Percentiles rank a stretch among this genome's conserved stretches.
These are phyloP conservation scores for Gandaritis pyraliata DNA, from an alignment of 2,888 invertebrate species.

Conservation along the genomic window DNA sequence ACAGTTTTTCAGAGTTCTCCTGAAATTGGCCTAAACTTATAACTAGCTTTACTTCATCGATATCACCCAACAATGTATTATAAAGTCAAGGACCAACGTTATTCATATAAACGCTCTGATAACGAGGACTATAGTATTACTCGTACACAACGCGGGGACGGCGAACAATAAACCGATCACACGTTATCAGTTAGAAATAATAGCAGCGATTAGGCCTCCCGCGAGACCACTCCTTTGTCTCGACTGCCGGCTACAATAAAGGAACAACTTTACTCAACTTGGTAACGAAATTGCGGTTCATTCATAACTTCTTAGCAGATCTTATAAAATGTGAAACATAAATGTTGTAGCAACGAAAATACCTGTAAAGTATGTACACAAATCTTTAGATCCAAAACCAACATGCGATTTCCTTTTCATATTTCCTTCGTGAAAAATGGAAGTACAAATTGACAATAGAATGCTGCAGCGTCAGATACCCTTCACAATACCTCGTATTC, in stretches of 20 bases:
- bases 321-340: too few relatives aligned
- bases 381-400: neutral
- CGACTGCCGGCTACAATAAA: conserved; percentile 8
- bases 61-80: too few relatives aligned
- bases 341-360: too few relatives aligned
- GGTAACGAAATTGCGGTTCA: conserved; percentile 10
- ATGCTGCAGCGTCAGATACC: conserved; percentile 24
- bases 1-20: too few relatives aligned
- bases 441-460: conserved; percentile 27
- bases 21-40: too few relatives aligned
- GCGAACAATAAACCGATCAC: conserved; percentile 19
- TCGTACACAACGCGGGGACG: neutral
- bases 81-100: too few relatives aligned
- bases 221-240: conserved; percentile 13
- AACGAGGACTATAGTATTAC: neutral
- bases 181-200: conserved; percentile 22
- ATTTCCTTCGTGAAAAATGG: conserved; percentile 22
- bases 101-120: too few relatives aligned
- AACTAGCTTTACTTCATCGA: too few relatives aligned
- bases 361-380: too few relatives aligned
- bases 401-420: conserved; percentile 8
- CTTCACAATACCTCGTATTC: conserved; percentile 15
- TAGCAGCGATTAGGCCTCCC: conserved; percentile 14
- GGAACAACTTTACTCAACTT: conserved; percentile 8
- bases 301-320: neutral